Evolutionary conservation across 1,140 invertebrate genomes (phyloP), one percentile per base, ranked within the genome.

Genomic region (Heliothis subflexa): DNA sequence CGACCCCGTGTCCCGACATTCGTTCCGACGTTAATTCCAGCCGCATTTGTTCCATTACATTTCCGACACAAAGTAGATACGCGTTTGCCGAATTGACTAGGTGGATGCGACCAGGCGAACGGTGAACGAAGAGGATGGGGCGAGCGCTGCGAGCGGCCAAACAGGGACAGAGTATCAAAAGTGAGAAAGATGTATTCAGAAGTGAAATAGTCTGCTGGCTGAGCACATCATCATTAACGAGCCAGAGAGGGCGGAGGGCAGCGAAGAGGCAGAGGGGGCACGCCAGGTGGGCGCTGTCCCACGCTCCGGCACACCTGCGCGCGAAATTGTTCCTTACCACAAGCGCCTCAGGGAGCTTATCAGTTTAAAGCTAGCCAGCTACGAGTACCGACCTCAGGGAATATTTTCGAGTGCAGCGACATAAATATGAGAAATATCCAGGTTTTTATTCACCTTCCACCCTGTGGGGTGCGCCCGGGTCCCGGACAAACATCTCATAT

Each of bases 101-200:
- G 92, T 91, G 91, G 91, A 93, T 89, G 93, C 92, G 92, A 89
- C 91, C 90, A 92, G 90, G 90, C 91, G 91, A 92, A 86, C 89
- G 82, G 82, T 66, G 84, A 79, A 74, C 76, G 86, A 90, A 74
- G 73, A 87, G 81, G 88, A 90, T 61, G 84, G 47, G 77, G 78
- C 79, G 86, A 87, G 86, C 64, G 28, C 49, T 64, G 70, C 81
- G 25, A 81, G 81, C 13, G 13, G 88, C 75, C 85, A 72, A 84
- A 94, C 59, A 86, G 81, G 87, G 92, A 91, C 83, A 85, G 81
- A 83, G 85, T 83, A 92, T 91, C 91, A 94, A 94, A 95, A 95
- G 94, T 95, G 94, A 95, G 94, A 95, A 95, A 95, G 94, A 95
- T 95, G 94, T 95, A 95, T 95, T 94, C 94, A 95, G 94, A 95